A percentile compares a stretch with the other conserved stretches of the same genome.
These are phyloP conservation scores for Drosophila infuscata DNA, from an alignment of 2,888 invertebrate genomes.

Conservation along the genomic window DNA sequence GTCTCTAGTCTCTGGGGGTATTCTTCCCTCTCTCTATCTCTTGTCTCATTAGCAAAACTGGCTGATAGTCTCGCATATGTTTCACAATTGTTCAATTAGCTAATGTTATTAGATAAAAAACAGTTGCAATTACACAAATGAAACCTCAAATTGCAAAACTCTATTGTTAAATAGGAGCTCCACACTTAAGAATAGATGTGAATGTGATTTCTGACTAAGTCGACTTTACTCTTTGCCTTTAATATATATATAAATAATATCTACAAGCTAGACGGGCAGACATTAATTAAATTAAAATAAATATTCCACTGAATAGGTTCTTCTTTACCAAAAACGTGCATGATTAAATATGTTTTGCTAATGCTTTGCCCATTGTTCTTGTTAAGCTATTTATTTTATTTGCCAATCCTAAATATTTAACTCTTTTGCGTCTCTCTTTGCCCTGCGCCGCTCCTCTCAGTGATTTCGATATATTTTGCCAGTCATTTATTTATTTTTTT, in stretches of 20 bases:
- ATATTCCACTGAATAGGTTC: conserved; percentile 5
- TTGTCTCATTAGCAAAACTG: conserved; percentile 1
- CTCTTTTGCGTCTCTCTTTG: conserved; percentile 1
- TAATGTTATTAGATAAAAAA: conserved; percentile 30
- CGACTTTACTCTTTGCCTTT: conserved; percentile 45
- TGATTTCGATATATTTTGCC: conserved; percentile 60
- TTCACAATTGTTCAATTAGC: conserved; percentile 38
- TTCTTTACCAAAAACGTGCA: conserved; percentile 32
- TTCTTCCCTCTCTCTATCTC: not conserved
- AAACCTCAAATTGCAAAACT: conserved; percentile 14
- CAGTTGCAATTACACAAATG: conserved; percentile 23
- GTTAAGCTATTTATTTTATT: conserved; percentile 46
- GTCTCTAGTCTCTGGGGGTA: conserved; percentile 16
- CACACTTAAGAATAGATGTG: conserved; percentile 18
- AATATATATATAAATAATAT: conserved; percentile 17
- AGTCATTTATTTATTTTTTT: conserved; percentile 32
- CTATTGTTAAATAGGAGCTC: not conserved
- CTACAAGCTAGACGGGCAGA: conserved; percentile 34
- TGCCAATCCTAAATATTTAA: conserved; percentile 36
- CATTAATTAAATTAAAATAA: conserved; percentile 44
- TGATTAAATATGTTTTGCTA: conserved; percentile 42
- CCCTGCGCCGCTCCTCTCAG: not conserved
- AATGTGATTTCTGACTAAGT: conserved; percentile 35
- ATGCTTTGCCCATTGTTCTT: conserved; percentile 34
- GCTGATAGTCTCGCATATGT: conserved; percentile 27